Evolutionary conservation across 2,888 invertebrate species (phyloP), one percentile per base, ranked within the genome.

Genomic region (Drosophila peninsularis): DNA sequence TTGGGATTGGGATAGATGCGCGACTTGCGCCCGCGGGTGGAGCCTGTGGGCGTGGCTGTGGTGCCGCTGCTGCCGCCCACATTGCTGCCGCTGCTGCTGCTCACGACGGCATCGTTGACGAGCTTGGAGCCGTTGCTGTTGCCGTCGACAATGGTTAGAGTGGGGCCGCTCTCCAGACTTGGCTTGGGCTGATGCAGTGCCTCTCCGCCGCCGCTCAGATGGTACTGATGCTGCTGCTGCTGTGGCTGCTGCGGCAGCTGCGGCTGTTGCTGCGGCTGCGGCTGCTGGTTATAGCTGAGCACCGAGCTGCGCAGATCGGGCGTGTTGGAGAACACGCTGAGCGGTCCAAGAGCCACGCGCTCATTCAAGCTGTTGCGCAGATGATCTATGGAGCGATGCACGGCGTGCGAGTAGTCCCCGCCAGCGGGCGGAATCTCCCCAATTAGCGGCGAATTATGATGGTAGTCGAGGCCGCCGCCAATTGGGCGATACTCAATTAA

Each of bases 361-460:
- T 93, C 94, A 36, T 94, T 94, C 82, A 95, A 93, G 41, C 94
- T 94, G 69, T 92, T 92, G 78, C 95, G 93, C 78, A 95, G 90
- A 83, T 95, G 95, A 78, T 95, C 95, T 91, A 95, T 95, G 77
- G 95, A 95, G 82, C 95, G 93, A 89, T 95, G 95, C 86, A 95
- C 94, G 74, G 94, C 94, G 61, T 94, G 94, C 78, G 94, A 94
- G 90, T 95, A 95, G 78, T 95, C 95, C 2, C 93, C 93, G 80
- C 94, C 91, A 17, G 77, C 80, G 14, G 91, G 91, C 39, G 95
- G 95, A 90, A 95, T 95, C 92, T 95, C 95, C 1, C 95, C 95
- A 93, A 95, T 95, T 14, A 95, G 90, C 10, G 95, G 95, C 14
- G 95, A 95, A 68, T 92, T 93, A 88, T 95, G 95, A 90, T 95